These are phyloP conservation scores for Euzophera pinguis DNA, from an alignment of 2,888 invertebrate genomes.

Conservation along the genomic window DNA sequence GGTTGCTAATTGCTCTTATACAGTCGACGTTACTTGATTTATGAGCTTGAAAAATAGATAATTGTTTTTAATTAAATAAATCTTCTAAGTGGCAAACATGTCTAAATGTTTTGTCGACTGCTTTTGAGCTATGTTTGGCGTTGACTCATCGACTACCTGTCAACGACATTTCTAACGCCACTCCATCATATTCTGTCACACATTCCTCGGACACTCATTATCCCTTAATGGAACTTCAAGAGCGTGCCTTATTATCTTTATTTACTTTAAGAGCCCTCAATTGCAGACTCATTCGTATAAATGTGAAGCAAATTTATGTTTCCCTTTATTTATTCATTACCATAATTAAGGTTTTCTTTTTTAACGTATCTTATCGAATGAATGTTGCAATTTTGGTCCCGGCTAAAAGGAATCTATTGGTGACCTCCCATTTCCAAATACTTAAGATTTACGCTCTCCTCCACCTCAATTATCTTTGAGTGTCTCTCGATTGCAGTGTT, in stretches of 20 bases:
- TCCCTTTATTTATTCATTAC: constrained; percentile 22
- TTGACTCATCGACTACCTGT: constrained; percentile 70
- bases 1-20: constrained; percentile 32
- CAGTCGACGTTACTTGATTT: neutral
- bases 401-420: constrained; percentile 3
- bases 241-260: constrained; percentile 46
- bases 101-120: constrained; percentile 34
- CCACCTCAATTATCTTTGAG: constrained; percentile 48
- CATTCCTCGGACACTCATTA: constrained; percentile 62
- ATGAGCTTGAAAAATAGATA: neutral
- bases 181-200: constrained; percentile 63
- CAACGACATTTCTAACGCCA: constrained; percentile 56
- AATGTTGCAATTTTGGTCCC: constrained; percentile 23
- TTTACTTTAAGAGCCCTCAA: constrained; percentile 44
- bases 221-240: constrained; percentile 63
- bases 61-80: neutral
- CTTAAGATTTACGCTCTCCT: constrained; percentile 25
- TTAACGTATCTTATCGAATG: neutral
- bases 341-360: neutral
- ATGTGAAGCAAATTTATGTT: constrained; percentile 20
- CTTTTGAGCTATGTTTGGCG: constrained; percentile 39
- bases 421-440: constrained; percentile 5
- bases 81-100: constrained; percentile 14
- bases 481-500: constrained; percentile 42
- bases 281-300: constrained; percentile 35